Base-by-base conservation (phyloP, 2,113 vertebrate genomes). In the Sapajus apella region DNA sequence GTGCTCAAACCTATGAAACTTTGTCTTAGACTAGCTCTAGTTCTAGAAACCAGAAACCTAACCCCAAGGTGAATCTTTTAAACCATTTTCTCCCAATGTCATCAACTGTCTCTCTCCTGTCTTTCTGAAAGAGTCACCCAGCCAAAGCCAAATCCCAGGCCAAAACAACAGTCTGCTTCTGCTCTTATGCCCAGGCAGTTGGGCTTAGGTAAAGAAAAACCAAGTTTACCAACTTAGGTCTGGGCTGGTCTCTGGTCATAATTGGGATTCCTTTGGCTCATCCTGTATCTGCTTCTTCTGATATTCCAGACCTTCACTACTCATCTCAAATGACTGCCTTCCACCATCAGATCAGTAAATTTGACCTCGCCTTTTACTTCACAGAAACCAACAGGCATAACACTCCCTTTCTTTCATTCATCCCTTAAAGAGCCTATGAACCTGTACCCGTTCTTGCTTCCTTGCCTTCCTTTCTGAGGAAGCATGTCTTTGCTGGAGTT, bases 121-220 rank as follows among this genome's bases (percentile, higher is more conserved):
- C 58, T 76, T 97, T 87, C 87, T 40, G 87, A 64, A 93, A 70
- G 40, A 77, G 75, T 83, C 76, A 91, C 61, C n/a, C 70, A 84
- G 50, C 43, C 77, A 77, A 94, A 90, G 83, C 45, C 83, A 82
- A 87, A 77, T 50, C 58, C 21, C 4, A 88, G 14, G 68, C 13
- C 16, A 87, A 95, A 82, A 82, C 40, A 86, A 40, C 40, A 66
- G 30, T 61, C 40, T 61, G 40, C 66, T 45, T 68, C 75, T 95
- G 45, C 50, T 81, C 47, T 90, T 93, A 83, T 20, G 68, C 10
- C n/a, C 66, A 93, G 40, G 82, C 10, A 93, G 58, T 17, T 95
- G 18, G 66, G 58, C 35, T 75, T 93, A 70, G 25, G 37, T 75
- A 87, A 83, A 52, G 55, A 85, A 92, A 95, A 80, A 50, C 32